Base-by-base conservation (phyloP, 2,888 invertebrate species). In the Tromatobia lineatoria region DNA sequence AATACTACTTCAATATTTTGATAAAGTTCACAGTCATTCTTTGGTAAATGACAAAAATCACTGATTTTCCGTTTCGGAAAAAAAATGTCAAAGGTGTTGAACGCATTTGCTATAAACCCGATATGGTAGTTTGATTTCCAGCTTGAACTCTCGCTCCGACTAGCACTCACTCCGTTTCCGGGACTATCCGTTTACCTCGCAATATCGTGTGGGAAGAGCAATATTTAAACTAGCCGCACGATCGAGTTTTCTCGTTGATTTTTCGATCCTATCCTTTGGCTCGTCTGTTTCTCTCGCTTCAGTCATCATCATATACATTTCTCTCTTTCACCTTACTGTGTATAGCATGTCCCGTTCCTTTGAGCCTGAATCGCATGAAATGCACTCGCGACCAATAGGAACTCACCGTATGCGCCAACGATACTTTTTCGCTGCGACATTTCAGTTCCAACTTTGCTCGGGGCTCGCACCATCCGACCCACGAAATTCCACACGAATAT, bases 301-400 rank as follows among this genome's bases (percentile, higher is more conserved):
- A 54, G 25, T 71, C 47, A 18, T 52, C 70, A 59, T 38, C 38
- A 45, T 42, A 50, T 76, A 50, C 61, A 18, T 45, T 7, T 70
- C 18, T 54, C 25, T 57, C 54, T 13, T 47, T 77, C 15, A 3
- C 18, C 47, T n/a, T 47, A 15, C n/a, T 38, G 34, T 67, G n/a
- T 57, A 50, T 8, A 52, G 57, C 59, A 66, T 73, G 54, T 73
- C 42, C 42, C 64, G 3, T 59, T 45, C 61, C 80, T 83, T 80
- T 80, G 77, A 80, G 42, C 67, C 54, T 54, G 83, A 80, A 83
- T 80, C 80, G 73, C 20, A 80, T 64, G 77, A 83, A 83, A 80
- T 80, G 79, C 80, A 73, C 66, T 57, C 80, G 38, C 47, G 11
- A 73, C 29, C 54, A 10, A 69, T 25, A 8, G 47, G 8, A 20